phyloP scores from a whole-genome alignment of 2,797 vertebrate genomes.

The Channallabes apus region DNA sequence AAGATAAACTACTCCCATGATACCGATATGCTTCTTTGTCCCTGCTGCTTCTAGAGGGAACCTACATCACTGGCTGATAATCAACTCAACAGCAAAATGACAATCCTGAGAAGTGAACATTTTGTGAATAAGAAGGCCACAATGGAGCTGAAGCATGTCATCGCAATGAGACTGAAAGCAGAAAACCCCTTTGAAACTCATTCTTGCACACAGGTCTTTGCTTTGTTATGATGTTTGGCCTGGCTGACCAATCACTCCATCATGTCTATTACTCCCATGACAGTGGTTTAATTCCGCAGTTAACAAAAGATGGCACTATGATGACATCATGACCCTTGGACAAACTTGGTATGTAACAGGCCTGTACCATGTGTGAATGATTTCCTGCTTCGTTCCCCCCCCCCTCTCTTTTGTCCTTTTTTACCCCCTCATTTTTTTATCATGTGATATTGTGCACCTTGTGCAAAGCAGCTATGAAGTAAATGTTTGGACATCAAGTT shows the following conservation, averaged over 20 bases:
- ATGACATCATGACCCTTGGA: slow-evolving; percentile 29
- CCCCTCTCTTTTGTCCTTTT: background rate
- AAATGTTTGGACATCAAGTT: background rate
- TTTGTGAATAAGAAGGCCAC: slow-evolving; percentile 16
- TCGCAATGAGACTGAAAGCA: slow-evolving; percentile 34
- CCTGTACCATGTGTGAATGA: slow-evolving; percentile 12
- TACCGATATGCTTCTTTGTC: background rate
- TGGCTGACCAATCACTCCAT: slow-evolving; percentile 22
- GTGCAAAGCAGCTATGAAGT: background rate
- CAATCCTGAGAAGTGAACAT: slow-evolving; percentile 10
- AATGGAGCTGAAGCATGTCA: slow-evolving; percentile 17
- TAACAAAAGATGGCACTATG: slow-evolving; percentile 20
- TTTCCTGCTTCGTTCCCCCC: background rate
- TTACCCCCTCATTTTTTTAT: background rate
- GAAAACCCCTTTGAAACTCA: slow-evolving; percentile 26
- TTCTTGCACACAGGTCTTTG: background rate
- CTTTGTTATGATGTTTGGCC: slow-evolving; percentile 1
- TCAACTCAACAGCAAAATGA: slow-evolving; percentile 17
- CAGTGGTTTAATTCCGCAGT: slow-evolving; percentile 8
- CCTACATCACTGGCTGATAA: slow-evolving; percentile 15
- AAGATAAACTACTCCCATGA: slow-evolving; percentile 26
- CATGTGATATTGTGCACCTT: slow-evolving; percentile 3
- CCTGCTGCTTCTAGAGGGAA: slow-evolving; percentile 20
- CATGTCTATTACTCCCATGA: slow-evolving; percentile 25
- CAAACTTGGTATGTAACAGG: slow-evolving; percentile 7